Evolutionary conservation across 2,888 invertebrate species (phyloP).

Genomic region (Rhagonycha lutea): DNA sequence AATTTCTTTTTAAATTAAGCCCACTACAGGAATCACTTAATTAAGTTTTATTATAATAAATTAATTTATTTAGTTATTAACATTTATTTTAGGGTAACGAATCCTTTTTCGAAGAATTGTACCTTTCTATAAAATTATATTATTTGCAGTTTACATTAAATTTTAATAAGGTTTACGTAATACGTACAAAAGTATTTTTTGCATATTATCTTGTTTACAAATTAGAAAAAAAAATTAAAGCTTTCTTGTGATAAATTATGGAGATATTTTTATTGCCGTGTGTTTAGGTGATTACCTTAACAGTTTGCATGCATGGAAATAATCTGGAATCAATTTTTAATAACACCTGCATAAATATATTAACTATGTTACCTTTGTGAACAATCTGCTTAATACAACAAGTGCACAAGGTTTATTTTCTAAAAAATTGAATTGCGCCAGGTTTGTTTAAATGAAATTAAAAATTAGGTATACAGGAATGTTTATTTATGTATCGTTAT

Average conservation of each 20-base stretch:
- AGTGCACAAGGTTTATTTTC: not conserved
- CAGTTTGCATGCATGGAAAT: slow-evolving; percentile 5
- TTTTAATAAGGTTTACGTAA: not conserved
- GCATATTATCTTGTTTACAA: not conserved
- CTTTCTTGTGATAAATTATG: not conserved
- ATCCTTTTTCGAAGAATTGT: no score
- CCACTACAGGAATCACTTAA: no score
- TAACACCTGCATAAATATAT: not conserved
- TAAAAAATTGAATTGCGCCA: not conserved
- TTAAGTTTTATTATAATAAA: no score
- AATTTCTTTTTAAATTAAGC: no score
- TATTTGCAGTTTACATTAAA: no score
- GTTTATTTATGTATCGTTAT: not conserved
- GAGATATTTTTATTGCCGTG: slow-evolving; percentile 10
- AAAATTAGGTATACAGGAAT: not conserved
- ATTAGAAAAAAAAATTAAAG: not conserved
- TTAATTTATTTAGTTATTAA: no score
- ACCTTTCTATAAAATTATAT: no score
- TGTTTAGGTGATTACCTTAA: slow-evolving; percentile 4
- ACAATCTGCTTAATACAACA: not conserved
- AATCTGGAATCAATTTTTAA: not conserved
- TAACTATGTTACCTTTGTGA: not conserved
- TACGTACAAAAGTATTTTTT: not conserved
- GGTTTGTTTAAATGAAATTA: not conserved
- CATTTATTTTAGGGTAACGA: no score